Conservation (phyloP, 2,113 vertebrate species). For the Xiphias gladius region DNA sequence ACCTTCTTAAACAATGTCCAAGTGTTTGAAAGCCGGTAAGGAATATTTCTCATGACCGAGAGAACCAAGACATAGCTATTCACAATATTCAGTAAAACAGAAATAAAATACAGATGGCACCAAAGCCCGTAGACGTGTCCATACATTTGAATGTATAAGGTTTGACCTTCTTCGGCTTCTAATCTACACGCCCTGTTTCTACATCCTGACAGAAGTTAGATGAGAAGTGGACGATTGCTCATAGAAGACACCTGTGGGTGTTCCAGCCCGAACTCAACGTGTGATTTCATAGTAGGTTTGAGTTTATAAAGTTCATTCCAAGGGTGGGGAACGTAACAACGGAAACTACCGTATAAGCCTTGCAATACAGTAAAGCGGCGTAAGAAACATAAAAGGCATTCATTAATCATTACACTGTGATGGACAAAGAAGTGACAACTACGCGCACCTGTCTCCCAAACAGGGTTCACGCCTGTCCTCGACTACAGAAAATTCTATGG, state of each 20-base stretch:
- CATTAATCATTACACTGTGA: neutral
- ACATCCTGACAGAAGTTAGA: neutral
- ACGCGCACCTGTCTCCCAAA: neutral
- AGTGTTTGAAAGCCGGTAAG: too few species aligned
- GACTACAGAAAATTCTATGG: neutral
- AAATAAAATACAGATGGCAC: neutral
- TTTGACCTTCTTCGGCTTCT: neutral
- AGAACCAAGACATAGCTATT: neutral
- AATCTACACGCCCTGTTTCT: neutral
- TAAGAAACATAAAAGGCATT: neutral
- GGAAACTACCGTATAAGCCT: neutral
- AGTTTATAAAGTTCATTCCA: neutral
- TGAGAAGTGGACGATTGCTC: neutral
- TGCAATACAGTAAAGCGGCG: neutral
- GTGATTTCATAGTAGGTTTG: neutral
- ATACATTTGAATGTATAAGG: neutral
- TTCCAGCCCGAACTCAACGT: neutral
- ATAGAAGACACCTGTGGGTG: neutral
- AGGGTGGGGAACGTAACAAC: too few species aligned
- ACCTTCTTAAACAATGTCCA: too few species aligned
- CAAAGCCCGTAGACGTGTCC: neutral
- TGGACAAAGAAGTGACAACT: conserved; percentile 1
- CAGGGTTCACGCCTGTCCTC: neutral
- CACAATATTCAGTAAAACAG: neutral
- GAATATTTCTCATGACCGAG: too few species aligned